Evolutionary conservation across 2,797 vertebrate genomes (phyloP), one percentile per base, ranked within the genome.

Genomic region (Hydrolagus colliei): DNA sequence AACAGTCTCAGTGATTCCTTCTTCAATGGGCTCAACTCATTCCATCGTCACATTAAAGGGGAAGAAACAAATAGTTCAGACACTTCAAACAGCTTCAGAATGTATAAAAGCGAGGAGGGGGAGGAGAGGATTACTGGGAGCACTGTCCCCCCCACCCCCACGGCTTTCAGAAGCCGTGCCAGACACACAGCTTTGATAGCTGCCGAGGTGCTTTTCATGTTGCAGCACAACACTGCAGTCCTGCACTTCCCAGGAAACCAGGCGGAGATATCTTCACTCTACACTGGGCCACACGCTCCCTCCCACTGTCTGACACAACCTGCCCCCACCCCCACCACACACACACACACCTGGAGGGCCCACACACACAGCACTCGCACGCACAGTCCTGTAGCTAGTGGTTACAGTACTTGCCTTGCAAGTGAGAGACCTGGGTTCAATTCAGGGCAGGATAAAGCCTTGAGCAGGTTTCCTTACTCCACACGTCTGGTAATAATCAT

Each of bases 181-280:
- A 84, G 71, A 16, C 0, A 41, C 35, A 84, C 68, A 16, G 10
- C 79, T 84, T 71, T 84, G 79, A 84, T 84, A 84, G n/a, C 41
- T 84, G 63, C 65, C 22, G 65, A 84, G 65, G 65, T 84, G 65
- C 78, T 80, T 65, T 80, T 80, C 78, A 79, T 80, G 78, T 80
- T 63, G 67, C 78, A 84, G 62, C 78, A 82, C 27, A 82, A 16
- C 35, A 71, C 65, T 9, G 8, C 41, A 71, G 79, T 9, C 32
- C 12, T 41, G 6, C 20, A 18, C 11, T 84, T 71, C 65, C 16
- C 79, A 16, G 41, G 65, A 84, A 84, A 84, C 16, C 65, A 35
- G 52, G 65, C 12, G 2, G 22, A 6, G 41, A 52, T 6, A 4
- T 52, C 79, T 52, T 71, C 20, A 71, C 18, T 63, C 67, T 22